phyloP scores from a whole-genome alignment of 1,140 invertebrate genomes.

The Drosophila rufa region DNA sequence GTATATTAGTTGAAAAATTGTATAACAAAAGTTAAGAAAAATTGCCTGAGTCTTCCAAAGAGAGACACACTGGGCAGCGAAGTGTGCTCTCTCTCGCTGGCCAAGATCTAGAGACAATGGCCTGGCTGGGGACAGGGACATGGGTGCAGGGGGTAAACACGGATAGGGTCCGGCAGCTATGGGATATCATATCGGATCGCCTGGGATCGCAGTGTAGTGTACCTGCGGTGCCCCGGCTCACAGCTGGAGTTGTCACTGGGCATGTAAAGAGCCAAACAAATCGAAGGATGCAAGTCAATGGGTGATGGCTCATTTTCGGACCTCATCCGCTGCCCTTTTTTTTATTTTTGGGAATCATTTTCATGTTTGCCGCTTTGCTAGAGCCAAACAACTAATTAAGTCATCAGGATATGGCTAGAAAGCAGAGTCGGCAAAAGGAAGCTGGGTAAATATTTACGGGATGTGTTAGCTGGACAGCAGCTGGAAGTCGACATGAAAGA shows the following conservation, averaged over 20 bases:
- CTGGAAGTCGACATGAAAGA: slow-evolving; percentile 13
- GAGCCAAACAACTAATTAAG: slow-evolving; percentile 73
- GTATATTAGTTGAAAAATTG: slow-evolving; percentile 82
- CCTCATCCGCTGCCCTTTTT: slow-evolving; percentile 22
- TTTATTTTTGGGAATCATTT: slow-evolving; percentile 48
- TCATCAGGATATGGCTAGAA: slow-evolving; percentile 61
- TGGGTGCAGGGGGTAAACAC: slow-evolving; percentile 2
- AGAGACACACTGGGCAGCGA: slow-evolving; percentile 17
- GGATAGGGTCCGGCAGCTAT: slow-evolving; percentile 7
- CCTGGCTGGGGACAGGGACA: slow-evolving; percentile 48
- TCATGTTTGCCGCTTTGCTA: slow-evolving; percentile 68
- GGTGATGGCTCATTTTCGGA: slow-evolving; percentile 64
- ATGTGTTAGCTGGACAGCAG: slow-evolving; percentile 27
- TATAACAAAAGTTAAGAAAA: slow-evolving; percentile 81
- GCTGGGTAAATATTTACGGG: slow-evolving; percentile 38
- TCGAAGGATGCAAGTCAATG: slow-evolving; percentile 65
- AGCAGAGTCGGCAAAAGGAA: slow-evolving; percentile 39
- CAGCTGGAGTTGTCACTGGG: slow-evolving; percentile 85
- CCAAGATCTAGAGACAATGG: slow-evolving; percentile 60
- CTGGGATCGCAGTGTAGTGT: slow-evolving; percentile 44
- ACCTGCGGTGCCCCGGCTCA: slow-evolving; percentile 71
- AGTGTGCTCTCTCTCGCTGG: slow-evolving; percentile 57
- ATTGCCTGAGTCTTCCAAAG: slow-evolving; percentile 29
- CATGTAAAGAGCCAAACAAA: slow-evolving; percentile 81
- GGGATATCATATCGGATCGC: slow-evolving; percentile 53